phyloP scores from a whole-genome alignment of 2,888 invertebrate species.

The Stenodera caucasica region DNA sequence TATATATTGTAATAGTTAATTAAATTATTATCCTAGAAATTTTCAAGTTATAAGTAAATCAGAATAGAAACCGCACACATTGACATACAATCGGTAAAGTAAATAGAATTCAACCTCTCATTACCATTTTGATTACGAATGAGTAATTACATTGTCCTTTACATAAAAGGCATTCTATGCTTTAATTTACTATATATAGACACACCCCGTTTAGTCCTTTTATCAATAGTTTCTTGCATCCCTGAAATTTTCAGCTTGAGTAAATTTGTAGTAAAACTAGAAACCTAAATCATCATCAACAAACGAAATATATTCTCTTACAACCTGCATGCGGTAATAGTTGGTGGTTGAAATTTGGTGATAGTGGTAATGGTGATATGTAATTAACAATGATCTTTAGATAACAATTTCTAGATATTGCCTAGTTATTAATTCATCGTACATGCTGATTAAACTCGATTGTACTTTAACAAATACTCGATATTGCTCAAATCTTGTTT shows the following conservation, averaged over 20 bases:
- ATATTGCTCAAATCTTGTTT: too few relatives aligned
- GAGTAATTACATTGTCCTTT: conserved; percentile 28
- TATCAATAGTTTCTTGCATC: conserved; percentile 23
- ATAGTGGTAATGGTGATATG: conserved; percentile 24
- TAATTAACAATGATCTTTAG: conserved; percentile 31
- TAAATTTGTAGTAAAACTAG: conserved; percentile 28
- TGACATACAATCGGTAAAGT: conserved; percentile 23
- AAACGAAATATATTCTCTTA: conserved; percentile 14
- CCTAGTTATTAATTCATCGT: too few relatives aligned
- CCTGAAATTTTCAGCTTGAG: conserved; percentile 29
- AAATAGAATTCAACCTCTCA: conserved; percentile 28
- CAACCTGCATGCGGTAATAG: neutral
- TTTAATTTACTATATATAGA: conserved; percentile 20
- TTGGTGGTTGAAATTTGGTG: neutral
- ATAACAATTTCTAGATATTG: conserved; percentile 30
- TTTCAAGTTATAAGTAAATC: conserved; percentile 13
- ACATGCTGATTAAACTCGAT: too few relatives aligned
- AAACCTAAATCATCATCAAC: conserved; percentile 30
- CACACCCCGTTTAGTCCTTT: conserved; percentile 22
- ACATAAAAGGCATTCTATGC: conserved; percentile 24
- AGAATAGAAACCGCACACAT: conserved; percentile 20
- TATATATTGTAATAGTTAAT: neutral
- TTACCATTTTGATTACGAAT: conserved; percentile 30
- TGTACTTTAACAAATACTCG: too few relatives aligned
- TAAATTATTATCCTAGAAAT: neutral